Evolutionary conservation across 2,888 invertebrate genomes (phyloP), one percentile per base, ranked within the genome.

Genomic region (Orchesellides sinensis): DNA sequence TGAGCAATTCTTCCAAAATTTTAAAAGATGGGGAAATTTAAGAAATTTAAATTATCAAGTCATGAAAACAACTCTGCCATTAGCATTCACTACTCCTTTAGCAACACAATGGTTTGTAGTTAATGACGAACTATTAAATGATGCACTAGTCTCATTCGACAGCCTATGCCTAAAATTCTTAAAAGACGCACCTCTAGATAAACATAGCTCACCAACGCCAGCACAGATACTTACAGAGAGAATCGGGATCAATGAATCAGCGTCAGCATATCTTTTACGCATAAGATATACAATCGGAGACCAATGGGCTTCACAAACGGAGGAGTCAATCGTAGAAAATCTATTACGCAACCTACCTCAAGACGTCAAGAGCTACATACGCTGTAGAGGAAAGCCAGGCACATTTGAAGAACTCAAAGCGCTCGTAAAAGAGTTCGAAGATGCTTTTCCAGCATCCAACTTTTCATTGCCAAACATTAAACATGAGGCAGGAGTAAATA

Each of bases 311-410:
- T 8, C 0, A 14, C 40, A 56, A 40, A 56, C 25, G 4, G 56
- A 70, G 21, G 35, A 35, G n/a, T n/a, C 6, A 8, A 12, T 70
- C 6, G 29, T 29, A 1, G 56, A 56, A 4, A n/a, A 12, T 1
- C 70, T 70, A 0, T 25, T 56, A 1, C 21, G 59, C 10, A 70
- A 70, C 27, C 17, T 70, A 2, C 40, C 70, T n/a, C 29, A 25
- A 5, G 32, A 17, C 12, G 12, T 56, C 1, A 6, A 17, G 5
- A 40, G 25, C 12, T 70, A 25, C 17, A 56, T 70, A 0, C 17
- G 59, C 2, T 3, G 23, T 0, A 29, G 45, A 3, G 70, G 59
- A 5, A 25, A 25, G 2, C 70, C 70, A 40, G 17, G n/a, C 1
- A 56, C 23, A 5, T 56, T 35, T 14, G 56, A 56, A 6, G 8